phyloP scores from a whole-genome alignment of 2,113 vertebrate genomes.

The Pluvialis apricaria region DNA sequence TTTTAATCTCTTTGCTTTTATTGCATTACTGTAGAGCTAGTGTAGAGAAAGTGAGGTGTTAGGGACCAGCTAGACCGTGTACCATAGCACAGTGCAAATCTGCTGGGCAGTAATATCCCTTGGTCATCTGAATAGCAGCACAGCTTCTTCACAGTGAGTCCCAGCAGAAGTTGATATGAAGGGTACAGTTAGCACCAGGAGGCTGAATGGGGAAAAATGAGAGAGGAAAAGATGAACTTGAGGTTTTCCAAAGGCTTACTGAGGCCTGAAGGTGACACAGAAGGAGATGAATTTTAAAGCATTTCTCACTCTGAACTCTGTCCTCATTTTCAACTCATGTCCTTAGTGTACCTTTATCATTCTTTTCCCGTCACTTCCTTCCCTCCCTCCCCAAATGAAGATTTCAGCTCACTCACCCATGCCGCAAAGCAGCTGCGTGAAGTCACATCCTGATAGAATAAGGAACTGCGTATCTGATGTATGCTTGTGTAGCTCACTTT shows the following conservation, averaged over 20 bases:
- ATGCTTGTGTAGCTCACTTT: not conserved
- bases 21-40: not conserved
- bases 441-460: slow-evolving; percentile 72
- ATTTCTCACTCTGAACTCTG: not conserved
- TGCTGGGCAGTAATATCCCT: not conserved
- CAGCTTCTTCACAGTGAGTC: not conserved
- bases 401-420: not conserved
- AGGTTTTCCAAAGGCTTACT: not conserved
- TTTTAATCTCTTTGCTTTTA: not conserved
- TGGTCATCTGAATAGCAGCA: not conserved
- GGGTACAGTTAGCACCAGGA: not conserved
- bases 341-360: not conserved
- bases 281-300: not conserved
- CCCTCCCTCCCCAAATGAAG: not conserved
- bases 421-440: not conserved
- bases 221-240: not conserved
- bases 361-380: not conserved
- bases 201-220: not conserved
- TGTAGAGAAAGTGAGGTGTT: not conserved
- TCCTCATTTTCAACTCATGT: not conserved
- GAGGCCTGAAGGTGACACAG: not conserved
- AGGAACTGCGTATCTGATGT: slow-evolving; percentile 61
- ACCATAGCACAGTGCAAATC: not conserved
- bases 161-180: not conserved
- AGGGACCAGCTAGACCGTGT: not conserved